Percentiles rank a stretch among this genome's conserved stretches.
Evolutionary conservation across 64 coral and sea anemone species (phyloP).

Genomic region (Pocillopora damicornis): DNA sequence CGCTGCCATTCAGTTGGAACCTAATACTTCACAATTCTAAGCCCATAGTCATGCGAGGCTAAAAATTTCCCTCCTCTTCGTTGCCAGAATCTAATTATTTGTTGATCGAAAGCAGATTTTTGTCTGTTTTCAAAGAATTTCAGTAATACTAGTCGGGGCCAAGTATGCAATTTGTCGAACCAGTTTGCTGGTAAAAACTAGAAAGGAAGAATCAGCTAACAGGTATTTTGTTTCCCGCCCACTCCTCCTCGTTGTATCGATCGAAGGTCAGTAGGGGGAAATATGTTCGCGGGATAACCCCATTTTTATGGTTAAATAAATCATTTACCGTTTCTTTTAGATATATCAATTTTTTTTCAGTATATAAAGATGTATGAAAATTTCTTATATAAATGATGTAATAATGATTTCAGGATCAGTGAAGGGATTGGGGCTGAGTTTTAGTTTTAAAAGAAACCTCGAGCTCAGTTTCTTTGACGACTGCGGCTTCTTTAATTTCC

Average conservation of each 20-base stretch:
- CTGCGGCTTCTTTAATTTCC: no score
- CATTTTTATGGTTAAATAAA: no score
- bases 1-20: neutral
- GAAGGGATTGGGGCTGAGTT: no score
- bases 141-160: neutral
- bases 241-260: neutral
- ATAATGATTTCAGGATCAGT: no score
- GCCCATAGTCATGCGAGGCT: neutral
- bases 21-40: neutral
- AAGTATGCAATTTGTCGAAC: neutral
- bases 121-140: neutral
- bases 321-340: no score
- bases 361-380: no score
- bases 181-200: conserved; percentile 8
- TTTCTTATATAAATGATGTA: no score
- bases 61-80: neutral
- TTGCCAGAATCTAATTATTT: neutral
- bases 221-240: neutral
- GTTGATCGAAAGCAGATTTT: neutral
- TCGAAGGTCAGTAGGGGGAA: no score
- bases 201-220: conserved; percentile 5
- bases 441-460: neutral
- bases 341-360: no score
- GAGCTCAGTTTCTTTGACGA: no score
- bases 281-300: no score